Conservation (phyloP, 2,797 vertebrate species). For the Eulemur mongoz region DNA sequence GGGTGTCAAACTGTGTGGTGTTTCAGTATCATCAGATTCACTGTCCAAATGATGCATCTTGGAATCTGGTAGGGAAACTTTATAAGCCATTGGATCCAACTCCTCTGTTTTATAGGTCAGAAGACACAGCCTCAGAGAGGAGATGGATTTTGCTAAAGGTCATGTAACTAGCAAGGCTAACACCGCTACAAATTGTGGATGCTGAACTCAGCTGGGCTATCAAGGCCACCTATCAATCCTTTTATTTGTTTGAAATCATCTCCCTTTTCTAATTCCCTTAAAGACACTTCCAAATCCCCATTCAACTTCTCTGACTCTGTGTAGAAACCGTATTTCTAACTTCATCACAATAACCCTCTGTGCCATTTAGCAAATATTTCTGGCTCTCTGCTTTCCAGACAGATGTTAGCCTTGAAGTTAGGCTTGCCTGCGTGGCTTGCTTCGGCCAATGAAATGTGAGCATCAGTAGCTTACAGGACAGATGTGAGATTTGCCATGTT, state of each 20-base stretch:
- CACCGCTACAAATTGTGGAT: neutral
- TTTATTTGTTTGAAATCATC: conserved; percentile 11
- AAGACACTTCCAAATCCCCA: neutral
- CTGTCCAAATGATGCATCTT: neutral
- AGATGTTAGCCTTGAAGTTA: neutral
- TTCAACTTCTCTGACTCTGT: neutral
- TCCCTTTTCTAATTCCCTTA: neutral
- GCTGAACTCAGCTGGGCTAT: neutral
- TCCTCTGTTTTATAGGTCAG: neutral
- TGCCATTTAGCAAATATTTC: neutral
- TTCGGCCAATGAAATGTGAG: neutral
- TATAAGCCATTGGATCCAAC: neutral
- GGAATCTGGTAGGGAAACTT: neutral
- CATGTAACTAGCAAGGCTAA: neutral
- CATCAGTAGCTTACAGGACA: neutral
- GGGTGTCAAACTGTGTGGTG: neutral
- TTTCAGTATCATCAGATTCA: neutral
- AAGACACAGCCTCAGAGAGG: neutral
- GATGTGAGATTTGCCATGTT: neutral
- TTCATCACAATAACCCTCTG: accelerated
- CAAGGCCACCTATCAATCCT: neutral
- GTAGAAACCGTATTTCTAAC: neutral
- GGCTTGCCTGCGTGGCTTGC: neutral
- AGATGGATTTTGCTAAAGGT: conserved; percentile 16
- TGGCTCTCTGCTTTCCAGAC: neutral